Evolutionary conservation across 2,113 vertebrate species (phyloP).

Genomic region (Eudyptes chrysolophus): DNA sequence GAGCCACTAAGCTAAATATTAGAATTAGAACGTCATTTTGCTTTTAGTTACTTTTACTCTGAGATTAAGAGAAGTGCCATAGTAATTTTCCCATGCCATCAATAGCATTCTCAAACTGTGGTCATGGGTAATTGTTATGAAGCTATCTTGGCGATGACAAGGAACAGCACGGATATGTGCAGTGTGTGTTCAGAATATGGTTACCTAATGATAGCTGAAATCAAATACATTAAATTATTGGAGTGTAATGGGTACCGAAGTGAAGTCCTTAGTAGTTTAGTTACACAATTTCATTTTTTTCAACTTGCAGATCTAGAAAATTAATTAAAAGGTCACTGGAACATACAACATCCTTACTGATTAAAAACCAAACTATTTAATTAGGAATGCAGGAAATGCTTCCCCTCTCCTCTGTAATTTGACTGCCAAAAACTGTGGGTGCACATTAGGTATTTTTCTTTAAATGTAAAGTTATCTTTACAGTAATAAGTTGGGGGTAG

Average conservation of each 20-base stretch:
- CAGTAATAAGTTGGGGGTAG: not conserved
- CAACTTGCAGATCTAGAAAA: not conserved
- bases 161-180: not conserved
- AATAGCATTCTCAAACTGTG: not conserved
- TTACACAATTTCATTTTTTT: not conserved
- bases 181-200: not conserved
- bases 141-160: not conserved
- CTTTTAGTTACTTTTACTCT: not conserved
- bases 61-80: not conserved
- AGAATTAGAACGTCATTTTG: not conserved
- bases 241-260: not conserved
- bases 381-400: not conserved
- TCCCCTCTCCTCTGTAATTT: not conserved
- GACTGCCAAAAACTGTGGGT: not conserved
- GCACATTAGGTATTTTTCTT: not conserved
- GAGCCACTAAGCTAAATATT: not conserved
- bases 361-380: not conserved
- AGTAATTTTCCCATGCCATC: not conserved
- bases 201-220: not conserved
- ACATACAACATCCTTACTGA: not conserved
- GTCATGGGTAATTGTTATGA: not conserved
- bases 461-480: constrained; percentile 5
- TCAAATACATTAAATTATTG: not conserved
- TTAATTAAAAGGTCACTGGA: not conserved
- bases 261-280: not conserved